Evolutionary conservation across 2,113 vertebrate genomes (phyloP).

Genomic region (Oryzias celebensis): DNA sequence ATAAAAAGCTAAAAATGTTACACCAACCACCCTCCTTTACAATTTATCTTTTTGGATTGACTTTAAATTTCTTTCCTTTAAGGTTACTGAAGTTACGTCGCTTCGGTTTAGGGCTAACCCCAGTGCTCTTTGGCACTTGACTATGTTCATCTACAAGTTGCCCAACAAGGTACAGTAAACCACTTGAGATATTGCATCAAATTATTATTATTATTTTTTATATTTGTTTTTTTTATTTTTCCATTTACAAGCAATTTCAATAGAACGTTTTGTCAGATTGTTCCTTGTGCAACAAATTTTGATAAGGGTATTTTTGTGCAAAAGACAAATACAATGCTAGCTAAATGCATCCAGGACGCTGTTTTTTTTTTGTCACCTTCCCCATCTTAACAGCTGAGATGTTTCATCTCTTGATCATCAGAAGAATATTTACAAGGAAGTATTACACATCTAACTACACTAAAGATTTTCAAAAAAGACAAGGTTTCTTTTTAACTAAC

Average conservation of each 20-base stretch:
- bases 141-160: slow-evolving; percentile 76
- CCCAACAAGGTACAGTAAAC: slow-evolving; percentile 82
- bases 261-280: slow-evolving; percentile 31
- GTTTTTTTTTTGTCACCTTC: slow-evolving; percentile 21
- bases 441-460: slow-evolving; percentile 72
- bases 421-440: slow-evolving; percentile 67
- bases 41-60: slow-evolving; percentile 70
- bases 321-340: slow-evolving; percentile 59
- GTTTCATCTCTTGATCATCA: slow-evolving; percentile 47
- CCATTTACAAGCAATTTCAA: slow-evolving; percentile 57
- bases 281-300: slow-evolving; percentile 53
- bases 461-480: slow-evolving; percentile 62
- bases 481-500: slow-evolving; percentile 44
- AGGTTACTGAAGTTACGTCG: slow-evolving; percentile 76
- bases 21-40: slow-evolving; percentile 74
- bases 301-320: slow-evolving; percentile 55
- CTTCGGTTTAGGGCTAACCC: slow-evolving; percentile 72
- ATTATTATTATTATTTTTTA: slow-evolving; percentile 50
- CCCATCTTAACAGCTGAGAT: slow-evolving; percentile 39
- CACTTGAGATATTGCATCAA: slow-evolving; percentile 71
- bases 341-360: slow-evolving; percentile 61
- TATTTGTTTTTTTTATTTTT: slow-evolving; percentile 29
- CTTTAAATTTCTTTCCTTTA: slow-evolving; percentile 76
- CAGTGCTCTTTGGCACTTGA: slow-evolving; percentile 78
- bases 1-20: slow-evolving; percentile 68